Percentiles rank a stretch among this genome's conserved stretches.
phyloP scores from a whole-genome alignment of 2,113 vertebrate species.

The Myxocyprinus asiaticus region DNA sequence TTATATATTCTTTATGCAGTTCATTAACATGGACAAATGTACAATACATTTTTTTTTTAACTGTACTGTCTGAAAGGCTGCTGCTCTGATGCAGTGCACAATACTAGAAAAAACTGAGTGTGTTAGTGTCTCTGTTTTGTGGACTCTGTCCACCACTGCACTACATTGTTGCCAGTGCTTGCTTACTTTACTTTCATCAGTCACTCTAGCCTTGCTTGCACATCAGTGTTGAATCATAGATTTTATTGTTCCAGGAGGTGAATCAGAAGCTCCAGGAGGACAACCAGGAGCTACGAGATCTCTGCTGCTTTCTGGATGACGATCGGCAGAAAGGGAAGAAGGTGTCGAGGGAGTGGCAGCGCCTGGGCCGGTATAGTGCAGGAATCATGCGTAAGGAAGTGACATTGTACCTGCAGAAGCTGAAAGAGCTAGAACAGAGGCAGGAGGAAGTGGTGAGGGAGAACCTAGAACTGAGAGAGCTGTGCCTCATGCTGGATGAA shows the following conservation, averaged over 20 bases:
- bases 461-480: constrained; percentile 92
- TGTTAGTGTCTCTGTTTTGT: constrained; percentile 25
- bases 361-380: constrained; percentile 89
- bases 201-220: constrained; percentile 9
- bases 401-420: constrained; percentile 89
- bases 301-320: constrained; percentile 96
- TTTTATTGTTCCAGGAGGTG: constrained; percentile 81
- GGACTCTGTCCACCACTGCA: background rate
- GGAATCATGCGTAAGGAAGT: constrained; percentile 94
- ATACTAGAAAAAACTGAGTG: constrained; percentile 1
- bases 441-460: constrained; percentile 91
- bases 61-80: no score
- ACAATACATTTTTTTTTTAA: background rate
- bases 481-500: constrained; percentile 92
- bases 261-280: constrained; percentile 98
- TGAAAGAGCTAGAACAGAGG: constrained; percentile 89
- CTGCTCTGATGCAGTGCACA: background rate
- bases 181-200: background rate
- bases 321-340: constrained; percentile 96
- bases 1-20: no score
- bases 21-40: no score
- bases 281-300: constrained; percentile 94
- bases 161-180: no score
- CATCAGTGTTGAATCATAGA: constrained; percentile 28
- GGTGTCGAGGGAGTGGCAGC: constrained; percentile 94